These are phyloP conservation scores for Crenuchus spilurus DNA, from an alignment of 2,797 vertebrate genomes.

Conservation along the genomic window DNA sequence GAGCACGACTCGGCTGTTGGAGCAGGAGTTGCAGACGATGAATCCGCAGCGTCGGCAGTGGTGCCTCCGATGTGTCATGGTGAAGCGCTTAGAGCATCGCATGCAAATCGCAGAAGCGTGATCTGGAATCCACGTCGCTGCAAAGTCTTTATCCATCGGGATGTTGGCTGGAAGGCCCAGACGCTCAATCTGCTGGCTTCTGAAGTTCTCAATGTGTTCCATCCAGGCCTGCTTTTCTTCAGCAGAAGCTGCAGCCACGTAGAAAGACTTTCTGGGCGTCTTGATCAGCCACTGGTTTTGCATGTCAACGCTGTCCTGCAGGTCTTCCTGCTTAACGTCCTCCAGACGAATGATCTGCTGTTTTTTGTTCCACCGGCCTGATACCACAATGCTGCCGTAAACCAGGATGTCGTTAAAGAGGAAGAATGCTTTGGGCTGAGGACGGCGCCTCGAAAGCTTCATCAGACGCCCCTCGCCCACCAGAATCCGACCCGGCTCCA, in stretches of 20 bases:
- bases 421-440: constrained; percentile 84
- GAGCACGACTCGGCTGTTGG: constrained; percentile 79
- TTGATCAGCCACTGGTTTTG: constrained; percentile 91
- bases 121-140: constrained; percentile 88
- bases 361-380: constrained; percentile 81
- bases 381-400: constrained; percentile 87
- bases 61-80: constrained; percentile 78
- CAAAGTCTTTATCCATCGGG: constrained; percentile 62
- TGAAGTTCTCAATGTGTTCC: constrained; percentile 81
- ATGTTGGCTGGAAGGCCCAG: constrained; percentile 59
- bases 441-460: constrained; percentile 86
- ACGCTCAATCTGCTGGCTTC: constrained; percentile 66
- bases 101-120: constrained; percentile 86
- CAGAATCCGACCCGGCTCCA: constrained; percentile 79
- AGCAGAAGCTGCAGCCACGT: constrained; percentile 78
- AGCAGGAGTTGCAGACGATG: constrained; percentile 87
- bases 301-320: constrained; percentile 77
- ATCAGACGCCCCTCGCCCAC: constrained; percentile 87
- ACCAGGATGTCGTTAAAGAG: constrained; percentile 92
- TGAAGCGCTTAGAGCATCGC: constrained; percentile 87
- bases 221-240: constrained; percentile 89
- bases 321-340: constrained; percentile 80
- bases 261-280: constrained; percentile 90
- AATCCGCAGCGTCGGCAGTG: constrained; percentile 93
- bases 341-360: constrained; percentile 87